phyloP scores from a whole-genome alignment of 2,113 vertebrate species.

The Azemiops feae region DNA sequence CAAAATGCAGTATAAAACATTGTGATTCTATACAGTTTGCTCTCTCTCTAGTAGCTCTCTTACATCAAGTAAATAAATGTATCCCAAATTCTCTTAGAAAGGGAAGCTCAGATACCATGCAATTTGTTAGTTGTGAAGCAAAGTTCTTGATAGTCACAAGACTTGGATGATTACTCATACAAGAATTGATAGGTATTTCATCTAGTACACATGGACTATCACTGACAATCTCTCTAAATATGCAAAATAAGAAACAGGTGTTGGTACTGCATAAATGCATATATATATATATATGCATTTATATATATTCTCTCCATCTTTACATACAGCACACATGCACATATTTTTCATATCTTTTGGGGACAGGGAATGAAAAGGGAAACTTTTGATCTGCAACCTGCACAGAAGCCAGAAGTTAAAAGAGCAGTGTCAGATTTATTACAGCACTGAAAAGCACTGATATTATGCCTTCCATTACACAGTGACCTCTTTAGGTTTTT shows the following conservation, averaged over 20 bases:
- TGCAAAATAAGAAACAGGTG: slow-evolving; percentile 76
- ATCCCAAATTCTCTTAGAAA: not conserved
- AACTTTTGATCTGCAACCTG: slow-evolving; percentile 74
- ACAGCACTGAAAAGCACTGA: slow-evolving; percentile 75
- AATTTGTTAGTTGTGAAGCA: slow-evolving; percentile 46
- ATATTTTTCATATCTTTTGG: slow-evolving; percentile 23
- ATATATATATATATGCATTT: too few relatives aligned
- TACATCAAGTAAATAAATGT: not conserved
- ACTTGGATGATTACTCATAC: slow-evolving; percentile 38
- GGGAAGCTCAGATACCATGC: slow-evolving; percentile 42
- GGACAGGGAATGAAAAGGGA: slow-evolving; percentile 29
- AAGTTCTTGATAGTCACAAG: not conserved
- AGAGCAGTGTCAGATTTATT: slow-evolving; percentile 75
- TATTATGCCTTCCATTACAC: slow-evolving; percentile 77
- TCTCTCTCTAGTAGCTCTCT: not conserved
- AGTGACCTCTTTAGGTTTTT: slow-evolving; percentile 76
- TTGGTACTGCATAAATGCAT: slow-evolving; percentile 36
- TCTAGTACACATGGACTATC: slow-evolving; percentile 40
- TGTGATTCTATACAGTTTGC: not conserved
- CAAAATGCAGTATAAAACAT: not conserved
- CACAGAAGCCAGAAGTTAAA: slow-evolving; percentile 74
- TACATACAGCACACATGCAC: not conserved
- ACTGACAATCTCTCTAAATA: slow-evolving; percentile 53
- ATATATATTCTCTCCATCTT: not conserved
- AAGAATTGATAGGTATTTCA: slow-evolving; percentile 55